These are phyloP conservation scores for Bombus superbus DNA, from an alignment of 1,140 invertebrate species.

Conservation along the genomic window DNA sequence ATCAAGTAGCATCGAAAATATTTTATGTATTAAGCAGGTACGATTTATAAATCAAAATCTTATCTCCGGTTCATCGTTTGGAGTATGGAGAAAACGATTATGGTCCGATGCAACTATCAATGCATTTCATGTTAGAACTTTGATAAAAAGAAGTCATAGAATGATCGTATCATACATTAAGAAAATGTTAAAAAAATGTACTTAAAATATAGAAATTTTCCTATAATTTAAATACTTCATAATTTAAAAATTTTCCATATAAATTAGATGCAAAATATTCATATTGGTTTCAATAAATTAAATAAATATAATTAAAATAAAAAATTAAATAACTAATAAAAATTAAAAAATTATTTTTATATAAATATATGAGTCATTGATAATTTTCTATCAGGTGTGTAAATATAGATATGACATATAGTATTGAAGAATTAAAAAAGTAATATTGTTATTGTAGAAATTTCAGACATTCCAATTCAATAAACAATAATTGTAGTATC, in stretches of 20 bases:
- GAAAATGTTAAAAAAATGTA: neutral
- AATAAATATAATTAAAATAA: neutral
- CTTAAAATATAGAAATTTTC: neutral
- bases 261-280: neutral
- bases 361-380: neutral
- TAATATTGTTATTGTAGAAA: neutral
- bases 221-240: neutral
- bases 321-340: neutral
- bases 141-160: neutral
- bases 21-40: neutral
- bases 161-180: neutral
- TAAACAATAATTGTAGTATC: constrained; percentile 17
- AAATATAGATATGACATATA: neutral
- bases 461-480: no score
- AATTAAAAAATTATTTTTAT: neutral
- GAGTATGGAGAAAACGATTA: neutral
- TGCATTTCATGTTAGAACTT: neutral
- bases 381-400: neutral
- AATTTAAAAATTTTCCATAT: neutral
- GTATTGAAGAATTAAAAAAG: neutral
- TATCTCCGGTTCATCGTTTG: neutral
- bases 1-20: neutral
- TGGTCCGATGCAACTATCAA: neutral
- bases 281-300: neutral
- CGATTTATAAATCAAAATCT: neutral